Evolutionary conservation across 2,888 invertebrate species (phyloP).

Genomic region (Nesidiocoris tenuis): DNA sequence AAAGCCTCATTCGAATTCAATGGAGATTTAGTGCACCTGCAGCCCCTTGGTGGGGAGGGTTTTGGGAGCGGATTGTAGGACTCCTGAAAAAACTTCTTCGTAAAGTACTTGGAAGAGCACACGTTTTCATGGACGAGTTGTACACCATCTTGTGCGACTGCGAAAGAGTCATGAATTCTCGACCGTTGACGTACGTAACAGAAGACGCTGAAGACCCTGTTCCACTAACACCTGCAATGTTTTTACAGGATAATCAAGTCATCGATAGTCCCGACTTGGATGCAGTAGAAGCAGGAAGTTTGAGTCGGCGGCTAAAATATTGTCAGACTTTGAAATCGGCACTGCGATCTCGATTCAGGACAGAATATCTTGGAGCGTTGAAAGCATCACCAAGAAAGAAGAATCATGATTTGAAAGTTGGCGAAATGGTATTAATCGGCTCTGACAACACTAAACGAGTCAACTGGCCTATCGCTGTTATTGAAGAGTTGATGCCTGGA

Average conservation of each 20-base stretch:
- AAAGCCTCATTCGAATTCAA: constrained; percentile 46
- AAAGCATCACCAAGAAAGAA: background rate
- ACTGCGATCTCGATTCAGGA: background rate
- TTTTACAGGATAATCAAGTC: background rate
- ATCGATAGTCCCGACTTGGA: background rate
- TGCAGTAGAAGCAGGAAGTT: background rate
- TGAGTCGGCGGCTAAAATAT: background rate
- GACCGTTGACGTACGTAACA: constrained; percentile 39
- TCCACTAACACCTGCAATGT: constrained; percentile 42
- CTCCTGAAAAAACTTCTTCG: constrained; percentile 39
- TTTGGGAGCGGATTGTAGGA: constrained; percentile 33
- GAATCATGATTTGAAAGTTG: background rate
- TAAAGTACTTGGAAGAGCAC: constrained; percentile 28
- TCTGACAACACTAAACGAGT: constrained; percentile 3
- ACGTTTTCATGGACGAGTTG: constrained; percentile 35
- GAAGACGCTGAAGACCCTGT: constrained; percentile 46
- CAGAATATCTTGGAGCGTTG: background rate
- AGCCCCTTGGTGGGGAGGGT: constrained; percentile 28
- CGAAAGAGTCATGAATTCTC: constrained; percentile 35
- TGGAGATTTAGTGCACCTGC: constrained; percentile 50
- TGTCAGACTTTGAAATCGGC: background rate
- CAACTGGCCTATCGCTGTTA: background rate
- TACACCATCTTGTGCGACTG: constrained; percentile 41
- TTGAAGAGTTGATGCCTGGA: background rate
- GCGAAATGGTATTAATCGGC: background rate